Evolutionary conservation across 2,113 vertebrate species (phyloP).

Genomic region (Chaetorhynchus papuensis): DNA sequence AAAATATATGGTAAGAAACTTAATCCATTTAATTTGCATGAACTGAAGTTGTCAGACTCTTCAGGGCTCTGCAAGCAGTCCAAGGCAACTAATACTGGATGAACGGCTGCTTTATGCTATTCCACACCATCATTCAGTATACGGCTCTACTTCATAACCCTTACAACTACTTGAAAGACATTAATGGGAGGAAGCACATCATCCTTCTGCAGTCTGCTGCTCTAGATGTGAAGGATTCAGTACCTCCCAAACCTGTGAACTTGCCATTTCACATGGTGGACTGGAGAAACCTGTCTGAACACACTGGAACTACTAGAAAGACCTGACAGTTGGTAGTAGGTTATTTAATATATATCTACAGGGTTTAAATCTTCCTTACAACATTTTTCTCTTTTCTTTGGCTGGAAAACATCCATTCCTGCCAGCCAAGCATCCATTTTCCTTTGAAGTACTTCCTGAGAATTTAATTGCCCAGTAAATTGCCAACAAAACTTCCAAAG

Average conservation of each 20-base stretch:
- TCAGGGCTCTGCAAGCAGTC: neutral
- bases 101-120: neutral
- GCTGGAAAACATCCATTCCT: neutral
- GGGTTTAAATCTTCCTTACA: neutral
- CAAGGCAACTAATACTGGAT: neutral
- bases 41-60: neutral
- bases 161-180: neutral
- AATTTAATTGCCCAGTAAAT: constrained; percentile 22
- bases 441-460: constrained; percentile 26
- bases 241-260: neutral
- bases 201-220: neutral
- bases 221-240: neutral
- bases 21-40: constrained; percentile 19
- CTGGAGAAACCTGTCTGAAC: neutral
- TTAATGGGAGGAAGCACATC: neutral
- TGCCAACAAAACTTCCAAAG: neutral
- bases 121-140: neutral
- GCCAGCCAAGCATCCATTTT: neutral
- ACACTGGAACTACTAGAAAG: neutral
- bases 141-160: neutral
- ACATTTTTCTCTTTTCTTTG: neutral
- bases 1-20: constrained; percentile 2
- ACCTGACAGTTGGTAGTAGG: neutral
- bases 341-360: neutral
- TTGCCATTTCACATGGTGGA: neutral